Evolutionary conservation across 2,797 vertebrate genomes (phyloP), one percentile per base, ranked within the genome.

Genomic region (Pipistrellus pipistrellus): DNA sequence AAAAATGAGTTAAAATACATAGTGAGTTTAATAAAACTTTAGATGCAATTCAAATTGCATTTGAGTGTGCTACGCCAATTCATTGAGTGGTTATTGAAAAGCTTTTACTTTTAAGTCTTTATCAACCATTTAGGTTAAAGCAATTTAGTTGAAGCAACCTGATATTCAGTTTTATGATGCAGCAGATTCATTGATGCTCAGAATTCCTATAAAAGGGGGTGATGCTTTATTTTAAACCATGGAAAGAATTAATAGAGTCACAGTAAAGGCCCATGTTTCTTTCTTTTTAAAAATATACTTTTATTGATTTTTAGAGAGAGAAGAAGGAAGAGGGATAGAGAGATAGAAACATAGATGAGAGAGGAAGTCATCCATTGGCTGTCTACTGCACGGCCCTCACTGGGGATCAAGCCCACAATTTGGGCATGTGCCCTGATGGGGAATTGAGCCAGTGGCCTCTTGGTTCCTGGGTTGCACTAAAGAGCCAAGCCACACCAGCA

Each of bases 1-100:
- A 94, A 73, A 2, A 94, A 44, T 82, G 5, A 75, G 8, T 73
- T 73, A 46, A 66, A 69, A 86, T 1, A 66, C 25, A 5, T 72
- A 66, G 48, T 53, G 46, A 75, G 3, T 71, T 91, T 84, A 91
- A 91, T 84, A 85, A 51, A 93, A 95, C 89, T 53, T 32, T 59
- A 80, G 30, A 64, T 81, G 10, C 12, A 72, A 77, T 81, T 93
- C 21, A 51, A 68, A 85, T 86, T 92, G 53, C 25, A 53, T 80
- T 77, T 59, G 4, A 88, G 1, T 57, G 8, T 76, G 30, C 38
- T 81, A 4, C 9, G 76, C 46, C 4, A 68, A 30, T 55, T 83
- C 4, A 93, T 46, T 75, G 57, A 90, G 17, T 30, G 90, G 14
- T 57, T 86, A 32, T 32, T 83, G 27, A 88, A 94, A 85, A 25